These are phyloP conservation scores for Adelges cooleyi DNA, from an alignment of 1,140 invertebrate species.

Conservation along the genomic window DNA sequence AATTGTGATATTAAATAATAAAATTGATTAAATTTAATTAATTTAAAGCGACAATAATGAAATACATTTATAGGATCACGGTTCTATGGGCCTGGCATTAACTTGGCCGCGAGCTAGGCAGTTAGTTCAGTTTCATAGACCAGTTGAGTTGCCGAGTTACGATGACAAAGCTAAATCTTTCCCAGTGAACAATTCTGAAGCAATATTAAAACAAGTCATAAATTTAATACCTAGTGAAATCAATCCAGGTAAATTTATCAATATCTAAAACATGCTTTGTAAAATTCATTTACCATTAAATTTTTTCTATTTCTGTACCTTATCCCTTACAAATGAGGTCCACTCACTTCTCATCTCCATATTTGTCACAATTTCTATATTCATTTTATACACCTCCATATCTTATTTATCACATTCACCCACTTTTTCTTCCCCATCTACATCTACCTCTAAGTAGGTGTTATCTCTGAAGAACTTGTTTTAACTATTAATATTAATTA, in stretches of 20 bases:
- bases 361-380: too few relatives aligned
- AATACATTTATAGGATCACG: constrained; percentile 64
- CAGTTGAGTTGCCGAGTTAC: constrained; percentile 52
- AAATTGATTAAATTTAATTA: too few relatives aligned
- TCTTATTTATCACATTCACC: too few relatives aligned
- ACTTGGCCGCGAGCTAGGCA: constrained; percentile 65
- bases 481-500: too few relatives aligned
- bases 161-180: constrained; percentile 61
- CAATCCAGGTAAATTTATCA: constrained; percentile 42
- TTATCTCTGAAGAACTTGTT: too few relatives aligned
- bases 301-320: too few relatives aligned
- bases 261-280: neutral
- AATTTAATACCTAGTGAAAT: constrained; percentile 54
- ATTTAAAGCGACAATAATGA: constrained; percentile 33
- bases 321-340: too few relatives aligned
- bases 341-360: too few relatives aligned
- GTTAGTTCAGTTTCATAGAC: constrained; percentile 62
- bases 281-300: neutral
- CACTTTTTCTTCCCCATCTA: too few relatives aligned
- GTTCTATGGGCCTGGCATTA: constrained; percentile 54
- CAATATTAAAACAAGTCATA: constrained; percentile 63
- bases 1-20: too few relatives aligned
- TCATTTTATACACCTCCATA: too few relatives aligned
- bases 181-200: constrained; percentile 62
- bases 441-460: too few relatives aligned